These are phyloP conservation scores for Numenius arquata DNA, from an alignment of 2,113 vertebrate genomes.

Conservation along the genomic window DNA sequence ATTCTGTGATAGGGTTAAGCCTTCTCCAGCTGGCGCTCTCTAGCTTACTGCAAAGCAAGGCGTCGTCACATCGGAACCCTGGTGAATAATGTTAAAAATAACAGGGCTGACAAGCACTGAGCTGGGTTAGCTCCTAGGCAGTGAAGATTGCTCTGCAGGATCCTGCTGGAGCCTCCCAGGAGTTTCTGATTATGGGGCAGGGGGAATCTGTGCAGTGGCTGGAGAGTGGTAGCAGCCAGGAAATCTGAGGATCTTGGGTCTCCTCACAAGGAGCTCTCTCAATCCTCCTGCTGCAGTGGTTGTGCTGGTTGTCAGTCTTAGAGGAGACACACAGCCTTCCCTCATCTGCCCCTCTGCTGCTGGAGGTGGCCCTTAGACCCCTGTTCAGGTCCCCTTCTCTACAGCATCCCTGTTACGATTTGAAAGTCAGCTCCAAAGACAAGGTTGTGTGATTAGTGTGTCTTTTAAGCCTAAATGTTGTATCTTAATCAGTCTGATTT, in stretches of 20 bases:
- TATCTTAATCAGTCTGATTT: conserved; percentile 60
- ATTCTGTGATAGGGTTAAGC: background rate
- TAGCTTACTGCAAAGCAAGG: background rate
- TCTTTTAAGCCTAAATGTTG: conserved; percentile 23
- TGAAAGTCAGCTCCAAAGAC: conserved; percentile 8
- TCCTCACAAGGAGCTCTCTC: background rate
- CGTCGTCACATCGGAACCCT: background rate
- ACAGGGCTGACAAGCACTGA: background rate
- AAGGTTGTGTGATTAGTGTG: conserved; percentile 13
- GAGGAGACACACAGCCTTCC: background rate
- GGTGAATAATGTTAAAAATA: background rate
- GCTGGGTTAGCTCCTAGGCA: background rate
- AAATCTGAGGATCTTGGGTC: background rate
- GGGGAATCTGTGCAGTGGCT: rapidly evolving
- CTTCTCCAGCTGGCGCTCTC: background rate
- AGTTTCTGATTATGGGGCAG: background rate
- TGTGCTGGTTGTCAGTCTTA: background rate
- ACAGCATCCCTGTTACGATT: background rate
- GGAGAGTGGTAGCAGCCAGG: background rate
- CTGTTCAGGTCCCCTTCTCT: background rate
- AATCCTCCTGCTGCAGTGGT: background rate
- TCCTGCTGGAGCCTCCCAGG: background rate
- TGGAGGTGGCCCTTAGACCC: rapidly evolving
- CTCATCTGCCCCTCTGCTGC: background rate
- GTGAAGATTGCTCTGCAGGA: too few relatives aligned